Percentiles rank a stretch among this genome's conserved stretches.
Evolutionary conservation across 2,113 vertebrate genomes (phyloP).

Genomic region (Centropristis striata): DNA sequence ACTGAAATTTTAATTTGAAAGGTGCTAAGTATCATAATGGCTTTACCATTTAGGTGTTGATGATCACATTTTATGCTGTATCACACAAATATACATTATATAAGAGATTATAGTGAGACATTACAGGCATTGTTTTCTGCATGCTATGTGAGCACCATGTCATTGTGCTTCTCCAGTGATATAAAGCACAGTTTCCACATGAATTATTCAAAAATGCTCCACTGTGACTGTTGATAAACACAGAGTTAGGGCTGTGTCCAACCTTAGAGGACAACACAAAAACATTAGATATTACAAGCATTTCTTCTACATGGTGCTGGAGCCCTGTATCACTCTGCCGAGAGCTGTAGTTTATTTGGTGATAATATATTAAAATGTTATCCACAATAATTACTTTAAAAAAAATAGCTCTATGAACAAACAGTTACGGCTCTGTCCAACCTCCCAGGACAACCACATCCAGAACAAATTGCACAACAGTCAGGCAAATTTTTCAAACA

Average conservation of each 20-base stretch:
- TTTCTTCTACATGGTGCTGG: too few species aligned
- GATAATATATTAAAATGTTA: too few species aligned
- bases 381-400: too few species aligned
- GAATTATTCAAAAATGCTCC: not conserved
- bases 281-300: too few species aligned
- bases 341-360: too few species aligned
- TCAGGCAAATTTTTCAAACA: not conserved
- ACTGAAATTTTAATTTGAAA: too few species aligned
- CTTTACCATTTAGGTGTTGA: too few species aligned
- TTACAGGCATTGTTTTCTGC: not conserved
- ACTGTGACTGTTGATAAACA: not conserved
- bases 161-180: not conserved
- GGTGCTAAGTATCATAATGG: too few species aligned
- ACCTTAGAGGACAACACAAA: not conserved
- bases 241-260: not conserved
- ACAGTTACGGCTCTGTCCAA: not conserved
- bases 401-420: not conserved
- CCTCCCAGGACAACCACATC: not conserved
- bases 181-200: not conserved
- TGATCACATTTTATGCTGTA: too few species aligned
- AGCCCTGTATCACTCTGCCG: too few species aligned
- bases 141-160: not conserved
- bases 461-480: slow-evolving; percentile 2
- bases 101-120: too few species aligned
- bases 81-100: too few species aligned